Evolutionary conservation across 2,113 vertebrate genomes (phyloP), one percentile per base, ranked within the genome.

Genomic region (Takifugu bimaculatus): DNA sequence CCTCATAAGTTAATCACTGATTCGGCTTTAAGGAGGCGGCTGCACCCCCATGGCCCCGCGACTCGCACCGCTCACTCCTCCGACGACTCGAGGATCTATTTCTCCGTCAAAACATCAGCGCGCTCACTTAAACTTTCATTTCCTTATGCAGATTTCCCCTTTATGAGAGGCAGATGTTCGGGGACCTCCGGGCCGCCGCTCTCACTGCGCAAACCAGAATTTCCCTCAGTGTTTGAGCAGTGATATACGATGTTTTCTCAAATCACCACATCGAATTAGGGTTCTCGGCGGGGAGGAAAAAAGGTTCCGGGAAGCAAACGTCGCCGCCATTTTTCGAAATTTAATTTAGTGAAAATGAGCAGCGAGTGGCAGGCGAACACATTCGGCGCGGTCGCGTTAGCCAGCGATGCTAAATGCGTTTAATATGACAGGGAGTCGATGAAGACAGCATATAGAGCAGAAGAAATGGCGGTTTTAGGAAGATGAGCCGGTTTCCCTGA

Each of bases 311-410:
- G 63, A 53, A 58, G 54, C 26, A 14, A 45, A 63, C 54, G 43
- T 32, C n/a, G 9, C 52, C 11, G 32, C 52, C 28, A 52, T 55
- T 60, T 39, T 20, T 78, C 47, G 25, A 44, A 42, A 67, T 51
- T 59, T 53, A 67, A 72, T 56, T 54, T 52, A 12, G 49, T 65
- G 57, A 63, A 60, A 48, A 54, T 59, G 71, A 39, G 65, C 51
- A 60, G 13, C 68, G n/a, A n/a, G n/a, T n/a, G n/a, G n/a, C n/a
- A n/a, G n/a, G n/a, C n/a, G 79, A 82, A 61, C 70, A 20, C 20
- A 20, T 20, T 20, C 20, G 20, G 20, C n/a, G 13, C 60, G 44
- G 61, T 59, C 42, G 11, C 43, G 26, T 52, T 27, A 42, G 67
- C 55, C 32, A 20, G 1, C 29, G n/a, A 54, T 12, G 35, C 62